Conservation (phyloP, 2,113 vertebrate species). For the Hiodon alosoides region DNA sequence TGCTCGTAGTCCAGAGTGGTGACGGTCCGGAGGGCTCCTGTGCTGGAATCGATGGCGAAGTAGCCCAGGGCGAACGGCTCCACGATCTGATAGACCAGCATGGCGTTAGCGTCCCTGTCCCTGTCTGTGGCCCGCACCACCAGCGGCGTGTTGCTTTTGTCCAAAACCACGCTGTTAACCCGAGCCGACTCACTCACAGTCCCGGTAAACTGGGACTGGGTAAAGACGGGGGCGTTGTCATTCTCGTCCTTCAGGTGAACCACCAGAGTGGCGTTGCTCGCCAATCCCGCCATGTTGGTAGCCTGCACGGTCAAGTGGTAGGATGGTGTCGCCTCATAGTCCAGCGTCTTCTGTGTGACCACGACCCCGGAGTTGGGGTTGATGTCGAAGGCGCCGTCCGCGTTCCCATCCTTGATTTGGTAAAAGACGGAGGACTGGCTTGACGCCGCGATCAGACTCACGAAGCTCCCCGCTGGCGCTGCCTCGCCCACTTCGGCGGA, state of each 20-base stretch:
- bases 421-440: constrained; percentile 91
- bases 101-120: constrained; percentile 81
- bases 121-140: constrained; percentile 83
- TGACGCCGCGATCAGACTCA: constrained; percentile 73
- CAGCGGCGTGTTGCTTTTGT: constrained; percentile 75
- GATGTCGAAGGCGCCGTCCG: constrained; percentile 73
- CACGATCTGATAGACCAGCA: constrained; percentile 91
- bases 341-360: constrained; percentile 75
- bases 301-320: constrained; percentile 81
- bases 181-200: constrained; percentile 83
- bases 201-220: constrained; percentile 75
- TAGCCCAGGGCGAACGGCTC: constrained; percentile 85
- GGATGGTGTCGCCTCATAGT: constrained; percentile 76
- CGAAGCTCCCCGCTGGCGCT: constrained; percentile 70
- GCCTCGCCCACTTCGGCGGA: constrained; percentile 84
- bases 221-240: constrained; percentile 82
- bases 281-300: constrained; percentile 90
- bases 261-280: constrained; percentile 73
- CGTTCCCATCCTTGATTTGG: constrained; percentile 87
- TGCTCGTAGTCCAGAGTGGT: constrained; percentile 83
- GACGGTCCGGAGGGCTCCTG: constrained; percentile 82
- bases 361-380: constrained; percentile 93
- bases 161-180: constrained; percentile 82
- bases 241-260: constrained; percentile 91
- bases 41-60: constrained; percentile 90